Evolutionary conservation across 2,888 invertebrate species (phyloP).

Genomic region (Horisme vitalbata): DNA sequence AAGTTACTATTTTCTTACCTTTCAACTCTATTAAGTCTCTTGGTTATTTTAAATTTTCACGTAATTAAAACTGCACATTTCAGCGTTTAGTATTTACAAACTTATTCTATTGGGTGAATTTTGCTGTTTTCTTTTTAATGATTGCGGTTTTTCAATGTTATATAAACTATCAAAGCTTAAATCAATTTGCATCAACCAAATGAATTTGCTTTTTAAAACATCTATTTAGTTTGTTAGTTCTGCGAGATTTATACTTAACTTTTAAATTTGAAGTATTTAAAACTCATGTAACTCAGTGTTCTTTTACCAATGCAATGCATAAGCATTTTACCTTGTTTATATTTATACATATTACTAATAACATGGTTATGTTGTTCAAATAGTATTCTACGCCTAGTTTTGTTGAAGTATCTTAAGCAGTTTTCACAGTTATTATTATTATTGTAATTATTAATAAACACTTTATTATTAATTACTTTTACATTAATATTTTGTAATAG

Average conservation of each 20-base stretch:
- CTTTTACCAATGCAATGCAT: slow-evolving; percentile 18
- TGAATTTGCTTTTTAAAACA: too few species aligned
- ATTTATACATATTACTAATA: slow-evolving; percentile 8
- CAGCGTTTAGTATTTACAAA: too few species aligned
- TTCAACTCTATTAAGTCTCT: neutral
- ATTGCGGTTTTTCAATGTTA: neutral
- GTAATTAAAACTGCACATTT: too few species aligned
- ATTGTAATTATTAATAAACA: neutral
- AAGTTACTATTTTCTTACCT: neutral
- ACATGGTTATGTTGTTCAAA: too few species aligned
- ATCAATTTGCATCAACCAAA: neutral
- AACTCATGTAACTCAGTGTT: slow-evolving; percentile 12
- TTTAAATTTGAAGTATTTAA: neutral
- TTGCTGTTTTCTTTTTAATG: slow-evolving; percentile 57
- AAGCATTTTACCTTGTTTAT: slow-evolving; percentile 1
- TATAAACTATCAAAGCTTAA: neutral
- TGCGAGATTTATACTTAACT: too few species aligned
- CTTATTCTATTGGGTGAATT: slow-evolving; percentile 43
- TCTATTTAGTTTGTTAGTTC: too few species aligned
- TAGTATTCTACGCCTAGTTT: slow-evolving; percentile 11
- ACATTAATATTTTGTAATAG: neutral
- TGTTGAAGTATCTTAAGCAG: slow-evolving; percentile 15
- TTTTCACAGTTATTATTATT: slow-evolving; percentile 12
- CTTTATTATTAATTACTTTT: slow-evolving; percentile 6
- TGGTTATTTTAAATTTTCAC: neutral